A percentile compares a stretch with the other conserved stretches of the same genome.
These are phyloP conservation scores for Toxonevra muliebris DNA, from an alignment of 2,888 invertebrate species.

Conservation along the genomic window DNA sequence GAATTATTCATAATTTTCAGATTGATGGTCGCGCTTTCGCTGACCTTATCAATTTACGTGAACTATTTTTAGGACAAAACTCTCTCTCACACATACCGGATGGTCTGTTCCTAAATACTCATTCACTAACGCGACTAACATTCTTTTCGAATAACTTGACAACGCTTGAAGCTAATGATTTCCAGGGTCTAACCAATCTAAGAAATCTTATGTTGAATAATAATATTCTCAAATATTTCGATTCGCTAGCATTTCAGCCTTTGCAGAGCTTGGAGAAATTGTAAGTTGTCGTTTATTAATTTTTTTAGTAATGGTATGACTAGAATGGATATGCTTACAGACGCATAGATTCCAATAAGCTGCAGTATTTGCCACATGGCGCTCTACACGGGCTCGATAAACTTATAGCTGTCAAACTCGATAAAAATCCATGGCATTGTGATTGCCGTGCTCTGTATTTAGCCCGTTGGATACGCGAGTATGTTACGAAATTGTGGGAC, in stretches of 20 bases:
- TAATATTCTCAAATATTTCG: constrained; percentile 67
- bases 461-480: constrained; percentile 69
- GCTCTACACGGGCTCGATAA: constrained; percentile 69
- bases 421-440: constrained; percentile 74
- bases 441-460: constrained; percentile 73
- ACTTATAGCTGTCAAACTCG: constrained; percentile 70
- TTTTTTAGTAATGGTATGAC: constrained; percentile 31
- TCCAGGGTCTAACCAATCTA: constrained; percentile 66
- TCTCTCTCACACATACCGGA: constrained; percentile 65
- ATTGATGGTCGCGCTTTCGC: constrained; percentile 66
- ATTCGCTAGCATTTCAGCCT: constrained; percentile 63
- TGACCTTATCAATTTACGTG: constrained; percentile 64
- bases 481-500: constrained; percentile 67
- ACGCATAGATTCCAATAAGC: constrained; percentile 71
- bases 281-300: constrained; percentile 61
- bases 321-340: constrained; percentile 48
- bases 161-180: constrained; percentile 64
- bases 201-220: constrained; percentile 70
- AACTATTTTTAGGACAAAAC: constrained; percentile 70
- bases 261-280: constrained; percentile 66
- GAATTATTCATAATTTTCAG: constrained; percentile 48
- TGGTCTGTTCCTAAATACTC: constrained; percentile 65
- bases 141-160: constrained; percentile 68
- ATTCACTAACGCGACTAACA: constrained; percentile 66
- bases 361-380: constrained; percentile 71